Base-by-base conservation (phyloP, 2,888 invertebrate genomes). In the Podabrus alpinus region DNA sequence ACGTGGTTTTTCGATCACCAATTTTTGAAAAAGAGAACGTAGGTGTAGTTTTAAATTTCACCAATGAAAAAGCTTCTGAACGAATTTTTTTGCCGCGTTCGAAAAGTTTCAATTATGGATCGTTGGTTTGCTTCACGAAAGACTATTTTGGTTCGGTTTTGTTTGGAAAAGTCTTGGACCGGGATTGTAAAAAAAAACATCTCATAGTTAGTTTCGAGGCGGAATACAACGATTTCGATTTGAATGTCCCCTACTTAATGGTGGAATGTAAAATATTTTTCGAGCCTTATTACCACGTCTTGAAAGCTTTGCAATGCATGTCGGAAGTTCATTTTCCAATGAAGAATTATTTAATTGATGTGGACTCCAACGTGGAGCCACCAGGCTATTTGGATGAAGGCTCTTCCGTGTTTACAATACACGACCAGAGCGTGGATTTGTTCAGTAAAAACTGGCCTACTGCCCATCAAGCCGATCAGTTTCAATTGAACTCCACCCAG, bases 251-350 rank as follows among this genome's bases (percentile, higher is more conserved):
- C 0, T 90, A 90, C 75, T 82, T 91, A 0, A 94, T 95, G 94
- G 90, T 94, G 2, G 94, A 95, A 84, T 92, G 94, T 69, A 92
- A 91, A 69, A 92, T 94, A 0, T 96, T 93, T 84, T 95, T 95
- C 83, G 95, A 95, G 82, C 94, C 95, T 0, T 96, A 95, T 83
- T 89, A 92, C 76, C 92, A 93, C 82, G 93, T 94, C 0, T 87
- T 95, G 70, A 90, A 89, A 79, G 93, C 92, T 15, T 84, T 96
- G 19, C 91, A 93, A 82, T 86, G 86, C 0, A 89, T 92, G 68
- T 86, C 87, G 59, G 81, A 88, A 17, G 87, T 89, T 9, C 88
- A 89, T 24, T 89, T 95, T 80, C 94, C 94, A 0, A 91, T 95
- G 90, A 87, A 89, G 67, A 89, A 89, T 72, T 94, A 94, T 82